phyloP scores from a whole-genome alignment of 2,113 vertebrate genomes.

The Pandion haliaetus region DNA sequence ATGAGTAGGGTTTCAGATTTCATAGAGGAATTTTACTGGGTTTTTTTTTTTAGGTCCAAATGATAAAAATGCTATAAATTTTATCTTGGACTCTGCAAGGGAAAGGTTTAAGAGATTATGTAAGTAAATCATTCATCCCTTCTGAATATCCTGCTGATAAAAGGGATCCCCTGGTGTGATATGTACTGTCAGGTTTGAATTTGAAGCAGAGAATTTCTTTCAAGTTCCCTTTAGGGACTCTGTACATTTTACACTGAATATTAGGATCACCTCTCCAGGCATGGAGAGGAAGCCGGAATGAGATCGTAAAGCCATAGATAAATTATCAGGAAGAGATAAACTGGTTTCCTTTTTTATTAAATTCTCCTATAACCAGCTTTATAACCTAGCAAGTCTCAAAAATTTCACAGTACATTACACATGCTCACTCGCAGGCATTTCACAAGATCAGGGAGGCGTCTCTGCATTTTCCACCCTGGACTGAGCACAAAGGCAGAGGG shows the following conservation, averaged over 20 bases:
- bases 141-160: constrained; percentile 66
- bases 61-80: constrained; percentile 68
- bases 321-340: constrained; percentile 64
- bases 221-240: constrained; percentile 52
- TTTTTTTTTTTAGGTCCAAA: not conserved
- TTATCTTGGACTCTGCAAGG: constrained; percentile 36
- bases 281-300: constrained; percentile 7
- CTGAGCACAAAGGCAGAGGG: not conserved
- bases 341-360: constrained; percentile 66
- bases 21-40: constrained; percentile 52
- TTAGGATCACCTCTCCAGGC: constrained; percentile 40
- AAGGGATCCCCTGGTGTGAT: constrained; percentile 55
- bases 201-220: constrained; percentile 57
- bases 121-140: constrained; percentile 67
- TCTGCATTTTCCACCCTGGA: not conserved
- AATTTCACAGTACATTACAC: not conserved
- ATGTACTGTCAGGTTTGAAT: constrained; percentile 65
- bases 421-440: constrained; percentile 22
- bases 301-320: constrained; percentile 42
- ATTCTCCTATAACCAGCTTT: constrained; percentile 61
- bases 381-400: constrained; percentile 52
- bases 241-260: constrained; percentile 38
- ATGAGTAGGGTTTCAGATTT: constrained; percentile 48
- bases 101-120: constrained; percentile 66
- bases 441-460: not conserved